Evolutionary conservation across 64 coral and sea anemone species (phyloP), one percentile per base, ranked within the genome.

Genomic region (Orbicella faveolata): DNA sequence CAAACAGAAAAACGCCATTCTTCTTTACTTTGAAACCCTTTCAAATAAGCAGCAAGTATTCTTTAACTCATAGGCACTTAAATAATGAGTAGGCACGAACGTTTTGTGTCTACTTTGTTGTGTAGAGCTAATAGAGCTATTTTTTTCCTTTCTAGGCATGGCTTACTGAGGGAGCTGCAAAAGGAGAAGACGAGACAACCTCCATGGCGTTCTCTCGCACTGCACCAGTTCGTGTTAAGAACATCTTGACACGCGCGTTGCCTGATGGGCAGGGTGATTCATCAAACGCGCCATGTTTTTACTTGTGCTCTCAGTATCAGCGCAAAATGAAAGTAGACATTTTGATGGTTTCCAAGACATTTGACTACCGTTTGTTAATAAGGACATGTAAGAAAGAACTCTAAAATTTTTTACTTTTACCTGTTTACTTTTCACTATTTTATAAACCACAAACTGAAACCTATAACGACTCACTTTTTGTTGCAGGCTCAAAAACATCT

Each of bases 311-410:
- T 61, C 69, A 34, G 13, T 41, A 6, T 75, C 52, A 57, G 2
- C 5, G 13, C 9, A 62, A 34, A 88, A 57, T 88, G 70, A 75
- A 75, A 54, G 69, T 75, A 72, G 74, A 74, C 20, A 88, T 88
- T 15, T 75, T 75, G 86, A 88, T 88, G 41, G 67, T 72, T 18
- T 74, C 86, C 25, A 74, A 77, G 52, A 51, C 7, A 54, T 67
- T 75, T 5, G 86, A 88, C 44, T 88, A 41, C 48, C 86, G 86
- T 20, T 77, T 88, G 86, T 62, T 37, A 6, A 74, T 88, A 35
- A 75, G 51, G 59, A 88, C 48, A 75, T 75, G 86, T 88, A 75
- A 88, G 69, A 34, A 37, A 37, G 0, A 14, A 59, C 55, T 59
- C 11, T 59, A 59, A 59, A 59, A 59, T 59, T 67, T 53, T 1